Conservation (phyloP, 2,797 vertebrate species). For the Scyliorhinus canicula region DNA sequence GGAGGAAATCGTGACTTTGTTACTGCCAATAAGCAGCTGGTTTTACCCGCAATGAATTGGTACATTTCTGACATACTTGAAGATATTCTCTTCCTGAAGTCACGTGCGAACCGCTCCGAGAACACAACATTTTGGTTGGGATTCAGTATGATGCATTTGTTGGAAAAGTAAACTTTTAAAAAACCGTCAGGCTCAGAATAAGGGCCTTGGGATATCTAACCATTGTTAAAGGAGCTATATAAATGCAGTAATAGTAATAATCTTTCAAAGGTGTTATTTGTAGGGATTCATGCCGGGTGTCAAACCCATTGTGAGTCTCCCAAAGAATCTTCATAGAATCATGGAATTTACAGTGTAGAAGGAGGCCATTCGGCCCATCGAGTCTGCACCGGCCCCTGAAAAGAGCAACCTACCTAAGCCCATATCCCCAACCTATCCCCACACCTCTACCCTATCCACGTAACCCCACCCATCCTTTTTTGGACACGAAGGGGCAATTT, state of each 20-base stretch:
- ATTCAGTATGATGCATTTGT: neutral
- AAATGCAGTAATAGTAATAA: neutral
- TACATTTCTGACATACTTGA: neutral
- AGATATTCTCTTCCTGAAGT: neutral
- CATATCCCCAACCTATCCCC: too few species aligned
- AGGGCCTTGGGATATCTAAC: neutral
- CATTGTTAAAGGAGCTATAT: neutral
- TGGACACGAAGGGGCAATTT: too few species aligned
- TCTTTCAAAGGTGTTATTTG: neutral
- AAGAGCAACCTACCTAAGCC: too few species aligned
- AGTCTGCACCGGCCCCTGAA: too few species aligned
- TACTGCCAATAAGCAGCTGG: slow-evolving; percentile 14
- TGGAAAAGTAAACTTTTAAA: neutral
- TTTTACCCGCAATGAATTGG: neutral
- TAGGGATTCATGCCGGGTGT: too few species aligned
- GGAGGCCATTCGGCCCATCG: too few species aligned
- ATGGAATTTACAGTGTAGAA: too few species aligned
- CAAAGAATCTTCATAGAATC: too few species aligned
- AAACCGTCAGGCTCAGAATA: neutral
- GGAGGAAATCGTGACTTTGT: neutral
- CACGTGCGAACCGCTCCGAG: neutral
- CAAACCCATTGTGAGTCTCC: too few species aligned
- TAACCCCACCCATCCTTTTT: too few species aligned
- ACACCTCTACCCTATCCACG: too few species aligned
- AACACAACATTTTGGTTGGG: neutral